phyloP scores from a whole-genome alignment of 2,888 invertebrate species.

The Lepidonotus clava region DNA sequence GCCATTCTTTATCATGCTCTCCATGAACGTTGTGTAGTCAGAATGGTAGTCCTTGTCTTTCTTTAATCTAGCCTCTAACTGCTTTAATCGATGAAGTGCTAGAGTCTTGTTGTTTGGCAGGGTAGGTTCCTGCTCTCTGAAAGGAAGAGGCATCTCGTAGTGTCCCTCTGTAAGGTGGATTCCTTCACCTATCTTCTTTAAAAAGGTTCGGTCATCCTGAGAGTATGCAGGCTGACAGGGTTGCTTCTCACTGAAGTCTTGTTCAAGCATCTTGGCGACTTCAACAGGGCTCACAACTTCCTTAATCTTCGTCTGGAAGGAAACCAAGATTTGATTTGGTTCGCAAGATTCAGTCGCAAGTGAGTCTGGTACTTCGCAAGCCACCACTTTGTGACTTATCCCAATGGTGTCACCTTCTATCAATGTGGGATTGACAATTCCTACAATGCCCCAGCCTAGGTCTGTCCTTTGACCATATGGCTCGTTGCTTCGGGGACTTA shows the following conservation, averaged over 20 bases:
- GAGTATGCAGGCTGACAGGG: background rate
- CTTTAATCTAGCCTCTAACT: background rate
- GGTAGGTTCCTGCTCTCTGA: background rate
- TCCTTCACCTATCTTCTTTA: background rate
- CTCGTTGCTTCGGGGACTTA: background rate
- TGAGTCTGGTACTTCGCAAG: background rate
- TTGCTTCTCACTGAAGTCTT: background rate
- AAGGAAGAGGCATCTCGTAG: constrained; percentile 50
- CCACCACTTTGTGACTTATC: background rate
- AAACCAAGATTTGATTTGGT: background rate
- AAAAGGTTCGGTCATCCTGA: background rate
- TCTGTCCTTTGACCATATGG: background rate
- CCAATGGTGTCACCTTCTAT: background rate
- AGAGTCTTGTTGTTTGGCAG: constrained; percentile 41
- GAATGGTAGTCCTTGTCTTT: background rate
- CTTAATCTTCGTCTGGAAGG: background rate
- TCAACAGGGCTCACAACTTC: background rate
- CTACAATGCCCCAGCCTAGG: background rate
- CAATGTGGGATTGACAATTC: background rate
- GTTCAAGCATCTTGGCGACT: background rate
- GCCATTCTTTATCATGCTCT: background rate
- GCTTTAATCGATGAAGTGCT: background rate
- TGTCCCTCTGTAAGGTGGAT: constrained; percentile 15
- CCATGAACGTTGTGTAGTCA: constrained; percentile 42
- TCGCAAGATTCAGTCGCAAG: background rate